Percentiles rank a stretch among this genome's conserved stretches.
Conservation (phyloP, 92 coral and sea anemone genomes). For the Palythoa heliodiscus region DNA sequence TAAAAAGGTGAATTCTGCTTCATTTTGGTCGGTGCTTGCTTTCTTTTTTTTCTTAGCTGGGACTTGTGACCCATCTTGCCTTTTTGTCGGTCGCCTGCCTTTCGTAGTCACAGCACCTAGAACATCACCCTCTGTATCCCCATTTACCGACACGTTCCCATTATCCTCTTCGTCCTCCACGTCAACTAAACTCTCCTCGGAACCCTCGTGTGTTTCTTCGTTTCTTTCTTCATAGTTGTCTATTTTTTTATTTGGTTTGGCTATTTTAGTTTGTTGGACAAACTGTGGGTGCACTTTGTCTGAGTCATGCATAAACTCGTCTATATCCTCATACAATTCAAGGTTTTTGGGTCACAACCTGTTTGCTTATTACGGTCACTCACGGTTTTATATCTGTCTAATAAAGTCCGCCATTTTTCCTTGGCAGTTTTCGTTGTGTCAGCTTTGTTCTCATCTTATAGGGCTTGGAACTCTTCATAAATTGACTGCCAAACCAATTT, state of each 20-base stretch:
- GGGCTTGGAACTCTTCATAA: slow-evolving; percentile 39
- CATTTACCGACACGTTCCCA: slow-evolving; percentile 25
- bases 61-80: slow-evolving; percentile 21
- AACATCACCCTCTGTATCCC: slow-evolving; percentile 27
- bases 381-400: slow-evolving; percentile 48
- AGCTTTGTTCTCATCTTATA: slow-evolving; percentile 43
- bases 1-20: slow-evolving; percentile 15
- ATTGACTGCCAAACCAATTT: slow-evolving; percentile 16
- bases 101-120: slow-evolving; percentile 10
- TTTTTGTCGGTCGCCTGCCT: slow-evolving; percentile 27
- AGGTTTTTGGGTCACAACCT: slow-evolving; percentile 55
- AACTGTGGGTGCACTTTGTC: slow-evolving; percentile 61
- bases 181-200: slow-evolving; percentile 1
- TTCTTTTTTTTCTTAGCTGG: slow-evolving; percentile 32
- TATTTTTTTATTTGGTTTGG: slow-evolving; percentile 2
- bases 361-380: slow-evolving; percentile 55
- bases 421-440: slow-evolving; percentile 45
- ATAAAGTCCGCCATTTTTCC: slow-evolving; percentile 57
- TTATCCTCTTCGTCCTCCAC: slow-evolving; percentile 8
- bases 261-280: slow-evolving; percentile 47
- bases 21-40: slow-evolving; percentile 12
- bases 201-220: slow-evolving; percentile 32
- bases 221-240: background rate
- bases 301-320: slow-evolving; percentile 50
- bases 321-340: slow-evolving; percentile 45